A percentile compares a stretch with the other conserved stretches of the same genome.
phyloP scores from a whole-genome alignment of 1,140 invertebrate species.

The Neomicropteryx cornuta region DNA sequence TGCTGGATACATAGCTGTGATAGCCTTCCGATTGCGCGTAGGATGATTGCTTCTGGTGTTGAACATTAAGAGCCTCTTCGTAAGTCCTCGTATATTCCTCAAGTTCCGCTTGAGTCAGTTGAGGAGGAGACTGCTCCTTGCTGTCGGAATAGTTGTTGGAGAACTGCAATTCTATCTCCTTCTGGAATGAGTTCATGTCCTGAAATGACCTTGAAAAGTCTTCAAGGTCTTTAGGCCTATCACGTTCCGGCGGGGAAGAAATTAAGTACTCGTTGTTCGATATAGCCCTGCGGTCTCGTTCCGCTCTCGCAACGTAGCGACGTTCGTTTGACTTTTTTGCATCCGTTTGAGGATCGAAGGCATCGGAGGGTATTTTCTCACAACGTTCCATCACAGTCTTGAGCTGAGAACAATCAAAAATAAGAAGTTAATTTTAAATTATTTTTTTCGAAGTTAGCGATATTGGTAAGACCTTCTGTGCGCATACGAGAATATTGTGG shows the following conservation, averaged over 20 bases:
- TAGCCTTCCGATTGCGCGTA: constrained; percentile 76
- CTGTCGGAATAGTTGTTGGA: background rate
- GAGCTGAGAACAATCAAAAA: constrained; percentile 45
- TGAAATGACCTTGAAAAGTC: background rate
- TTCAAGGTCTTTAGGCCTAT: constrained; percentile 18
- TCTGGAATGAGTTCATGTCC: background rate
- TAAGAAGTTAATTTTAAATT: no score
- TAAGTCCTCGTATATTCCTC: constrained; percentile 58
- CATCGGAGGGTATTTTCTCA: constrained; percentile 56
- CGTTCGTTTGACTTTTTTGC: no score
- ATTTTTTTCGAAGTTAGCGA: no score
- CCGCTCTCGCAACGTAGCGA: no score
- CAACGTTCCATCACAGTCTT: constrained; percentile 66
- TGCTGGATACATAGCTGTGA: constrained; percentile 71
- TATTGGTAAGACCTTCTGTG: no score
- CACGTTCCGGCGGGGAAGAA: constrained; percentile 64
- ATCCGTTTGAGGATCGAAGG: constrained; percentile 47
- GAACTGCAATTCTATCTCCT: background rate
- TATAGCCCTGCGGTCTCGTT: constrained; percentile 50
- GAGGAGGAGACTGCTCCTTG: constrained; percentile 4
- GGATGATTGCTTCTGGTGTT: constrained; percentile 61
- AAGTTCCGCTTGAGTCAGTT: constrained; percentile 51
- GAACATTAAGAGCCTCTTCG: constrained; percentile 35
- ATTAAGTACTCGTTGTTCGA: constrained; percentile 61
- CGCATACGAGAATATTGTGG: no score